Base-by-base conservation (phyloP, 2,797 vertebrate genomes). In the Sebastolobus alascanus region DNA sequence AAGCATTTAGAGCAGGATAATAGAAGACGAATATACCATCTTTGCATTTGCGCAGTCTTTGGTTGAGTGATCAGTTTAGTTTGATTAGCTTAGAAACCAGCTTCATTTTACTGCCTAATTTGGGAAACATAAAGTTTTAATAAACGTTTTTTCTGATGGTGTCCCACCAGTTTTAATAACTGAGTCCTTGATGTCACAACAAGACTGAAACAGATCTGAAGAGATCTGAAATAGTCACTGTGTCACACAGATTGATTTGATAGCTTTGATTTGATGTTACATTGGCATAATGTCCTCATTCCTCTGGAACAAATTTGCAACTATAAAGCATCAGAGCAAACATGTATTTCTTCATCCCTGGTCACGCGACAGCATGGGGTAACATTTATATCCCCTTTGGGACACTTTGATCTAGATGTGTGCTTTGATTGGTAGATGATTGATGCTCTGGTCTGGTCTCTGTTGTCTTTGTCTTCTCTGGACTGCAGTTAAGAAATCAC, bases 401-500 rank as follows among this genome's bases (percentile, higher is more conserved):
- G 10, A n/a, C 60, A 20, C 55, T 75, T 78, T 74, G 16, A 70
- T 79, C 29, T 40, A 56, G 9, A 71, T 54, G n/a, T 33, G 69
- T 61, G 33, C 66, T 77, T 67, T 79, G 80, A 83, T 46, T 68
- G 29, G 38, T 18, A 22, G 52, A 73, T 82, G 77, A 82, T 65
- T 73, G 69, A 82, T 81, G 64, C 61, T 56, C 46, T 38, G 56
- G 64, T 56, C 33, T 33, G 68, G 55, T 20, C n/a, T 79, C 33
- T 80, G 50, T 74, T 69, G 14, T 74, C 31, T 82, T 79, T 52
- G 54, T 76, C 18, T 33, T 69, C 69, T 61, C 38, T 80, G 37
- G 73, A 71, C 71, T 85, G 81, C 65, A 59, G 79, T 80, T 86
- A 77, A 72, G 64, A 88, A 89, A 85, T 63, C 73, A 59, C 5